Conservation (phyloP, 2,113 vertebrate genomes). For the Ictidomys tridecemlineatus region DNA sequence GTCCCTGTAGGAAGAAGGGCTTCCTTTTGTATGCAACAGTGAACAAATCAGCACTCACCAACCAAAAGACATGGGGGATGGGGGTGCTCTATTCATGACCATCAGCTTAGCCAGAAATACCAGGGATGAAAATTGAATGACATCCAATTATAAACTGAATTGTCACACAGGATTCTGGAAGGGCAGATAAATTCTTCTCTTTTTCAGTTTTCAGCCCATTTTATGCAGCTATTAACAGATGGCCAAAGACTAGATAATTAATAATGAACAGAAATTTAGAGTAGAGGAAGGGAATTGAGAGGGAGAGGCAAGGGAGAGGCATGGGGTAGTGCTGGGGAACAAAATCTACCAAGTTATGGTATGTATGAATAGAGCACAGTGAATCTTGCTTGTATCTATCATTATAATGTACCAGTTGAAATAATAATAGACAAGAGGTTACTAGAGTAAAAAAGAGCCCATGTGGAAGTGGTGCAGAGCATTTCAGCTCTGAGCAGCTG, state of each 20-base stretch:
- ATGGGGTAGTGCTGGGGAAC: too few relatives aligned
- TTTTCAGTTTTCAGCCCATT: background rate
- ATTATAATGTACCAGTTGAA: too few relatives aligned
- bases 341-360: too few relatives aligned
- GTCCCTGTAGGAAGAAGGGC: background rate
- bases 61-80: background rate
- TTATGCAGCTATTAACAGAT: background rate
- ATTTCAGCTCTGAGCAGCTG: background rate
- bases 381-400: too few relatives aligned
- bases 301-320: too few relatives aligned
- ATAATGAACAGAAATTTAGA: background rate
- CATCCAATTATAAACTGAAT: constrained; percentile 4
- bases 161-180: background rate
- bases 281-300: too few relatives aligned
- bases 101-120: background rate
- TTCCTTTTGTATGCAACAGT: background rate
- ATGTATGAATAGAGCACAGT: too few relatives aligned
- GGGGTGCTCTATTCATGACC: background rate
- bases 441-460: too few relatives aligned
- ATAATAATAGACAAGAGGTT: too few relatives aligned
- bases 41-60: background rate
- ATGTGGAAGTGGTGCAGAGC: constrained; percentile 27
- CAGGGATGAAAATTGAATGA: background rate
- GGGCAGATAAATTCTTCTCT: background rate
- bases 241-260: background rate